phyloP scores from a whole-genome alignment of 2,888 invertebrate genomes.

The Bellardia pandia region DNA sequence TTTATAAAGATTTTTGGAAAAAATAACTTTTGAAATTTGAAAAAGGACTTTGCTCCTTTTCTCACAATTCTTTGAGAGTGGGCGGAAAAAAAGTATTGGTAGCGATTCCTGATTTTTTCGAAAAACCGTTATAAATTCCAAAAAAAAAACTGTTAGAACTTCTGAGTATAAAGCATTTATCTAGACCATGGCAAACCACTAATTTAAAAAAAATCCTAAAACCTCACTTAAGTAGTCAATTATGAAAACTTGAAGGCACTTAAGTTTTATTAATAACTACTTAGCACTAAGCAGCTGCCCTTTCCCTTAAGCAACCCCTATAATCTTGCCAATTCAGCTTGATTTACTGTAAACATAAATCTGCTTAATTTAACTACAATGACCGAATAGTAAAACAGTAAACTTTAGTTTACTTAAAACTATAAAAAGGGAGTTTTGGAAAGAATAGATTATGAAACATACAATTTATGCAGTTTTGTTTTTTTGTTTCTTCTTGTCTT shows the following conservation, averaged over 20 bases:
- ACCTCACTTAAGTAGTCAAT: constrained; percentile 31
- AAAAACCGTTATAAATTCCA: no score
- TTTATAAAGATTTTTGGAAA: no score
- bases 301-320: neutral
- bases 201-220: neutral
- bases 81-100: no score
- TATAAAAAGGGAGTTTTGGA: neutral
- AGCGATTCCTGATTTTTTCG: no score
- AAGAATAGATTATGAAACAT: constrained; percentile 1
- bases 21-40: no score
- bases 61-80: no score
- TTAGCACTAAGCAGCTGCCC: neutral
- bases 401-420: neutral
- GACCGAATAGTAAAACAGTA: constrained; percentile 27
- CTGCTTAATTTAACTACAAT: constrained; percentile 33
- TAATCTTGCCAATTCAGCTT: neutral
- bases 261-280: constrained; percentile 24
- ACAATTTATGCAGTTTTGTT: constrained; percentile 22
- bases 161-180: no score
- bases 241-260: constrained; percentile 27
- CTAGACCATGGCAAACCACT: no score
- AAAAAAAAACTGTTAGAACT: no score
- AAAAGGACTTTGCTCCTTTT: no score
- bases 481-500: neutral
- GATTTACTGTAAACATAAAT: constrained; percentile 34